These are phyloP conservation scores for Pherbina coryleti DNA, from an alignment of 2,888 invertebrate genomes.

Conservation along the genomic window DNA sequence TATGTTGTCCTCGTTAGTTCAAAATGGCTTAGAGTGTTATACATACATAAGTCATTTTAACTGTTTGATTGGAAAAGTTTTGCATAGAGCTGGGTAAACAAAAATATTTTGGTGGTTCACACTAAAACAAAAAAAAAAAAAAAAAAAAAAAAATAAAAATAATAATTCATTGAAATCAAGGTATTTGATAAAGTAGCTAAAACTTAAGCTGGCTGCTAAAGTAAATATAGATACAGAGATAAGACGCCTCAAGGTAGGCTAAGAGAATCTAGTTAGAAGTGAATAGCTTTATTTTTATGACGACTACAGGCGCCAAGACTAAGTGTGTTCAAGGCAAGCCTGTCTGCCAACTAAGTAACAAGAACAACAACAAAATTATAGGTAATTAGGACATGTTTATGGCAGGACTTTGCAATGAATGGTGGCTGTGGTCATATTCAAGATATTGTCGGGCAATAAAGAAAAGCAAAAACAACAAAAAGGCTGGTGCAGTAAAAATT, in stretches of 20 bases:
- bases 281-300: constrained; percentile 25
- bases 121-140: background rate
- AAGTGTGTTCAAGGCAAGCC: constrained; percentile 34
- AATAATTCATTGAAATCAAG: background rate
- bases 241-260: background rate
- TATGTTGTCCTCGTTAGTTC: no score
- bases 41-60: no score
- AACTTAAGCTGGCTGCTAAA: no score
- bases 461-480: constrained; percentile 17
- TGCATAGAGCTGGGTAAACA: background rate
- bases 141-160: background rate
- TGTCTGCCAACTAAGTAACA: constrained; percentile 11
- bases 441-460: background rate
- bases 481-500: constrained; percentile 2
- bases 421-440: background rate
- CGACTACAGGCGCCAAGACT: constrained; percentile 34
- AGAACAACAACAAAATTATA: constrained; percentile 33
- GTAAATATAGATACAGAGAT: background rate
- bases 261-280: background rate
- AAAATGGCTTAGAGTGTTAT: no score
- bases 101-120: background rate
- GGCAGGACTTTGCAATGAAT: constrained; percentile 39
- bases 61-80: no score
- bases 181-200: no score
- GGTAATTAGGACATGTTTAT: constrained; percentile 62